These are phyloP conservation scores for Schizopygopsis pylzovi DNA, from an alignment of 2,797 vertebrate genomes.

Conservation along the genomic window DNA sequence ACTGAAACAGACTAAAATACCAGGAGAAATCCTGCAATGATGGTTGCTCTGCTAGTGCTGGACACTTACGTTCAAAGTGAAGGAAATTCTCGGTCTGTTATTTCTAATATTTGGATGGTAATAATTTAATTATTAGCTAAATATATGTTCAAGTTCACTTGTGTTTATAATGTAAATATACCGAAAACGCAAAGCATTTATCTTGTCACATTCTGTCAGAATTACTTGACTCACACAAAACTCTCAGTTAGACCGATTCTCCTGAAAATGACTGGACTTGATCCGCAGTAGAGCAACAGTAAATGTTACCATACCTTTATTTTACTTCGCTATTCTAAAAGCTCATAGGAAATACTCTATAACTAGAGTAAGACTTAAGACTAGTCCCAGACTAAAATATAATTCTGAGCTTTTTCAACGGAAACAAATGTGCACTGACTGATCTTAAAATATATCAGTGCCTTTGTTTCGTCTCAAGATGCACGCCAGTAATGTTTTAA, in stretches of 20 bases:
- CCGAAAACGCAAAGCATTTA: too few relatives aligned
- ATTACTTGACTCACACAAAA: neutral
- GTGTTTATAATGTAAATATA: neutral
- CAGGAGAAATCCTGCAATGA: neutral
- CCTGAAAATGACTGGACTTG: too few relatives aligned
- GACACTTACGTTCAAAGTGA: neutral
- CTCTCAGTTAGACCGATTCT: too few relatives aligned
- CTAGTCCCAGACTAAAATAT: too few relatives aligned
- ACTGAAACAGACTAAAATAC: neutral
- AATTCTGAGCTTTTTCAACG: too few relatives aligned
- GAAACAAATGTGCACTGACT: too few relatives aligned
- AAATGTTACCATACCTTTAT: neutral
- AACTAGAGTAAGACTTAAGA: too few relatives aligned
- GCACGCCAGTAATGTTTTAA: too few relatives aligned
- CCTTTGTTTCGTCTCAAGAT: too few relatives aligned
- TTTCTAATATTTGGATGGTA: neutral
- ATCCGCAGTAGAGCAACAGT: neutral
- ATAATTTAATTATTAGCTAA: neutral
- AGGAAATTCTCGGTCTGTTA: neutral
- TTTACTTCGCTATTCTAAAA: neutral
- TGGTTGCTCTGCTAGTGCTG: neutral
- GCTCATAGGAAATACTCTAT: neutral
- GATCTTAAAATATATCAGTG: too few relatives aligned
- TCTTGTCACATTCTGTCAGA: neutral
- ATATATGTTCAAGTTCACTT: neutral